These are phyloP conservation scores for Hydrophis major DNA, from an alignment of 2,797 vertebrate genomes.

Conservation along the genomic window DNA sequence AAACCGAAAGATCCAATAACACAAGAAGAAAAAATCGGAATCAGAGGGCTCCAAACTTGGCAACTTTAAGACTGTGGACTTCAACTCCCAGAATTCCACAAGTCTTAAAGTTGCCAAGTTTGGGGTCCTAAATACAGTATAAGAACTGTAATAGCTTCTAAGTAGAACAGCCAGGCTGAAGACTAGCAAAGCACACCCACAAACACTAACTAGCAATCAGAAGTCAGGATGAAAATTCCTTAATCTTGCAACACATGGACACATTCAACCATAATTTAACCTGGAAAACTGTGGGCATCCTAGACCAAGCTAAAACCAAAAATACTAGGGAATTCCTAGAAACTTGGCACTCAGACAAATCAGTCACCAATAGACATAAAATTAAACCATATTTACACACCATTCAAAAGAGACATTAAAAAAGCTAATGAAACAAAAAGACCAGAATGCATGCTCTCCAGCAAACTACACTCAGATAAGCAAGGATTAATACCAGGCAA, in stretches of 20 bases:
- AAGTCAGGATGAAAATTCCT: not conserved
- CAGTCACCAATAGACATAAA: not conserved
- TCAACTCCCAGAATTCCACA: no score
- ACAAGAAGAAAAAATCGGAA: not conserved
- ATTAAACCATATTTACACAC: not conserved
- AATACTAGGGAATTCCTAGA: not conserved
- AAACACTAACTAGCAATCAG: not conserved
- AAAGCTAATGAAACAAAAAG: not conserved
- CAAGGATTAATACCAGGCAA: not conserved
- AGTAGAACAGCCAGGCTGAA: not conserved
- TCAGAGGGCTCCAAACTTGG: no score
- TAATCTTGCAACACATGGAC: not conserved
- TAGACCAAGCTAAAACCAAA: not conserved
- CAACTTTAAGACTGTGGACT: no score
- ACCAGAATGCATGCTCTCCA: not conserved
- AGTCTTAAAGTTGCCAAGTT: no score
- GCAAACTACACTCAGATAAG: not conserved
- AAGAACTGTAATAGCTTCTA: not conserved
- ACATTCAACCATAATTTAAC: not conserved
- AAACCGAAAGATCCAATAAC: not conserved
- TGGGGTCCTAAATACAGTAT: not conserved
- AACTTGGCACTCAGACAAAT: not conserved
- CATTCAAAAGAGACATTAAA: not conserved
- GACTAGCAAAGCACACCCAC: not conserved
- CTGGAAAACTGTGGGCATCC: not conserved